Evolutionary conservation across 2,113 vertebrate genomes (phyloP).

Genomic region (Psilopsiagon aymara): DNA sequence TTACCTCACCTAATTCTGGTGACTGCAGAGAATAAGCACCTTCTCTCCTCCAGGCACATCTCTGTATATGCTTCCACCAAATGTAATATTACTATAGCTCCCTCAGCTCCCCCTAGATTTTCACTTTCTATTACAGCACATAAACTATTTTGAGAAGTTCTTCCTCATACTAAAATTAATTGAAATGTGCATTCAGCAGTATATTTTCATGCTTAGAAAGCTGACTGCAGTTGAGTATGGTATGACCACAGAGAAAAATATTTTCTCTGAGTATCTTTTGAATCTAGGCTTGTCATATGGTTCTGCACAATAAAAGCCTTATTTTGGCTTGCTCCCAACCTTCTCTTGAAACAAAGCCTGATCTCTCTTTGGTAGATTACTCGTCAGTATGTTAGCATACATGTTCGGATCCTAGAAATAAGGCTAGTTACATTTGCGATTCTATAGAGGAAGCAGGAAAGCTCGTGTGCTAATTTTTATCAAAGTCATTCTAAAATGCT

Average conservation of each 20-base stretch:
- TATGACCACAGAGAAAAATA: constrained; percentile 7
- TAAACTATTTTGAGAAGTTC: neutral
- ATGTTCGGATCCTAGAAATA: neutral
- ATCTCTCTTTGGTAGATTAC: neutral
- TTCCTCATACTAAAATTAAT: neutral
- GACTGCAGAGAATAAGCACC: neutral
- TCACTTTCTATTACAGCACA: neutral
- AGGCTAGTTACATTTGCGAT: neutral
- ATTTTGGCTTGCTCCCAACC: neutral
- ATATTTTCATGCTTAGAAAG: neutral
- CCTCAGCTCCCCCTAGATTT: neutral
- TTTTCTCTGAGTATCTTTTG: neutral
- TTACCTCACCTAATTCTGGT: neutral
- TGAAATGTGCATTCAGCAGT: neutral
- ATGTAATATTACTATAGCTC: neutral
- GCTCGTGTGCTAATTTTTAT: neutral
- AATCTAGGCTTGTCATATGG: neutral
- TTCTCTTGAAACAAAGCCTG: constrained; percentile 1
- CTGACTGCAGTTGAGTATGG: neutral
- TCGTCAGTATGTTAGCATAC: neutral
- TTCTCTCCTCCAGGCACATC: neutral
- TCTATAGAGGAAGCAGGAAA: neutral
- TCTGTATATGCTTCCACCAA: neutral
- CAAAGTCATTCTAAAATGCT: neutral
- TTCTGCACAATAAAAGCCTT: neutral